Conservation (phyloP, 2,888 invertebrate species). For the Colostygia pectinataria region DNA sequence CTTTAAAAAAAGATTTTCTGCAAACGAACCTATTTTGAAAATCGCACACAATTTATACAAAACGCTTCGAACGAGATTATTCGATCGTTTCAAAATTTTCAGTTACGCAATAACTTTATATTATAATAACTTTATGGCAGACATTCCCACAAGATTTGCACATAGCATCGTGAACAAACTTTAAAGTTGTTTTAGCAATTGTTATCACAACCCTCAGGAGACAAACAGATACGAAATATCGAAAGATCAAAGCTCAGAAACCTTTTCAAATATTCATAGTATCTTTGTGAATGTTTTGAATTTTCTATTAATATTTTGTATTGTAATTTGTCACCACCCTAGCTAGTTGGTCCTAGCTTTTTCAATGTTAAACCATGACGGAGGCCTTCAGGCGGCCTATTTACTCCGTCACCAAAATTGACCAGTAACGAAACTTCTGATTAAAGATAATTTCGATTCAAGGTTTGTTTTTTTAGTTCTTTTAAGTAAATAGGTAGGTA, state of each 20-base stretch:
- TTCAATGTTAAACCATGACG: too few species aligned
- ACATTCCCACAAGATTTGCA: constrained; percentile 18
- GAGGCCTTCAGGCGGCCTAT: too few species aligned
- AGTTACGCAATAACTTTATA: constrained; percentile 13
- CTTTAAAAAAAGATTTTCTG: too few species aligned
- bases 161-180: constrained; percentile 28
- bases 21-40: background rate
- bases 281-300: constrained; percentile 1
- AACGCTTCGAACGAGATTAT: constrained; percentile 5
- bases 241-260: constrained; percentile 24
- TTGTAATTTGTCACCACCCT: too few species aligned
- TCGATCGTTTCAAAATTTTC: constrained; percentile 16
- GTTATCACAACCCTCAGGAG: constrained; percentile 28
- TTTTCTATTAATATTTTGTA: constrained; percentile 12
- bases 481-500: too few species aligned
- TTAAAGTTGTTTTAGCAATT: constrained; percentile 28
- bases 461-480: too few species aligned
- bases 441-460: too few species aligned
- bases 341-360: too few species aligned
- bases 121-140: constrained; percentile 19
- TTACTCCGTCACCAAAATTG: too few species aligned
- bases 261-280: background rate
- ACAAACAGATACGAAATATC: constrained; percentile 27
- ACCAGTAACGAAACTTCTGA: too few species aligned
- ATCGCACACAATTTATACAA: background rate